These are phyloP conservation scores for Thereva nobilitata DNA, from an alignment of 2,888 invertebrate species.

Conservation along the genomic window DNA sequence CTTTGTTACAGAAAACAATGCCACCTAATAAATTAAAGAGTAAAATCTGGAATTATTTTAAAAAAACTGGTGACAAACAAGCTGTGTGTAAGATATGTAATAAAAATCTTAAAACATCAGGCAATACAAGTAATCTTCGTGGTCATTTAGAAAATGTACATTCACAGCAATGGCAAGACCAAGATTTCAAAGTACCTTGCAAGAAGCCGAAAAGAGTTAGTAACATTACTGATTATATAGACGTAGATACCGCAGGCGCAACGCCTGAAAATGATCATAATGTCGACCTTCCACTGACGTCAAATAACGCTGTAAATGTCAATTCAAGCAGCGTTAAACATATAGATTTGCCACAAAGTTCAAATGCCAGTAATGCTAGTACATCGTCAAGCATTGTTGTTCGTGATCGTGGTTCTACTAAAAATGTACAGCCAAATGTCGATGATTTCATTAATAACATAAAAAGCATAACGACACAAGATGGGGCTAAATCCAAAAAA, in stretches of 20 bases:
- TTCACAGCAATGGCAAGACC: too few relatives aligned
- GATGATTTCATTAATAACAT: conserved; percentile 36
- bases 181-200: too few relatives aligned
- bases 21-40: too few relatives aligned
- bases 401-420: conserved; percentile 2
- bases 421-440: conserved; percentile 32
- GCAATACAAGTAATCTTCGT: too few relatives aligned
- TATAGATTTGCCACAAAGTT: conserved; percentile 15
- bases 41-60: too few relatives aligned
- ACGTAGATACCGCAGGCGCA: conserved; percentile 2
- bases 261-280: conserved; percentile 1
- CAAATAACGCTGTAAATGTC: conserved; percentile 12
- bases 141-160: too few relatives aligned
- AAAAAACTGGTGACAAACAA: too few relatives aligned
- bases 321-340: conserved; percentile 18
- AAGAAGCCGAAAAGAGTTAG: too few relatives aligned
- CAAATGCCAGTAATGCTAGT: background rate
- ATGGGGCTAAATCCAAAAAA: conserved; percentile 37
- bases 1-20: too few relatives aligned
- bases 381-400: conserved; percentile 17
- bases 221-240: conserved; percentile 20
- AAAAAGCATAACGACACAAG: conserved; percentile 36
- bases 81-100: too few relatives aligned
- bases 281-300: conserved; percentile 4
- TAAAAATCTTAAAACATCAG: too few relatives aligned